Base-by-base conservation (phyloP, 2,113 vertebrate genomes). In the Rutilus rutilus region DNA sequence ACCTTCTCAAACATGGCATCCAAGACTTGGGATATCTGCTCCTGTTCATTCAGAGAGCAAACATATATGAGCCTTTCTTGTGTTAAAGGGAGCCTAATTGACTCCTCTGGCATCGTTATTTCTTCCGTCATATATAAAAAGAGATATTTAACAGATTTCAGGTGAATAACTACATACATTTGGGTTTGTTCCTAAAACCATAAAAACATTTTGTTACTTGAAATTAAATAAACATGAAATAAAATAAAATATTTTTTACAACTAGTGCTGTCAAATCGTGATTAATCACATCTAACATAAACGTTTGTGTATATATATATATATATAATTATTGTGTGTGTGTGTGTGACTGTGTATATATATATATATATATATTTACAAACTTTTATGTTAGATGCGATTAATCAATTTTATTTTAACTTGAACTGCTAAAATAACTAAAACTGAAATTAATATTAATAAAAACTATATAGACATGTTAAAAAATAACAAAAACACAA, bases 1-100 rank as follows among this genome's bases (percentile, higher is more conserved):
- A 95, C 90, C 92, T 97, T 99, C 94, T 99, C 98, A 94, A 99
- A 99, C 95, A 99, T 99, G 14, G 97, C 98, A 90, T 99, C 98
- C 92, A 99, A 93, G 84, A 99, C 97, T 92, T 99, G 96, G 90
- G 97, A 99, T 93, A 99, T 97, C 94, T 99, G 95, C 83, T 99
- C 98, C 98, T 99, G 90, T 60, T 54, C 25, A 21, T 77, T 30
- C 19, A 4, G 25, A 54, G 47, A 17, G 25, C 25, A 54, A 21
- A 77, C 42, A 36, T 69, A 54, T 47, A 36, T 21, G 3, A 69
- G 65, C 30, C 65, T 69, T 69, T 42, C 19, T 10, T 11, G 3
- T 71, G 15, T 39, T 39, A 39, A 69, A 69, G 6, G 3, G 30
- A 36, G 25, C 14, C 27, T 19, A 19, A 65, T 25, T 5, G 25